These are phyloP conservation scores for Eubasilissa splendida DNA, from an alignment of 2,888 invertebrate genomes.

Conservation along the genomic window DNA sequence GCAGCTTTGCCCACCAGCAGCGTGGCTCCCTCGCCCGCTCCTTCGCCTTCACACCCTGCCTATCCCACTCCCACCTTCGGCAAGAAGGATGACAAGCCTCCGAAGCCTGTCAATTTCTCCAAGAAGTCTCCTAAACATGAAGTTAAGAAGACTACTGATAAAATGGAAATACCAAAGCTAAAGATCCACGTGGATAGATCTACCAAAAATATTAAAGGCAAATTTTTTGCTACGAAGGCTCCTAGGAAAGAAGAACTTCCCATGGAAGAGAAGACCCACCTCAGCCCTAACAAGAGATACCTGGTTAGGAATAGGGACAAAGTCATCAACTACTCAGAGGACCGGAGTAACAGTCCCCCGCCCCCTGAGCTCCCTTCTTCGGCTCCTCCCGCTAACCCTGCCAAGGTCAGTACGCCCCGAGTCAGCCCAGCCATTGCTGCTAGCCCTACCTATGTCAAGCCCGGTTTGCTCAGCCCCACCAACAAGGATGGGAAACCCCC, in stretches of 20 bases:
- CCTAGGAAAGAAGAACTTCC: conserved; percentile 68
- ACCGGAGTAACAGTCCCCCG: conserved; percentile 72
- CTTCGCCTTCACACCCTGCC: conserved; percentile 67
- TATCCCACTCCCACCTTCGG: conserved; percentile 66
- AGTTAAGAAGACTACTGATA: conserved; percentile 62
- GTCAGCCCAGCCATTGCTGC: conserved; percentile 68
- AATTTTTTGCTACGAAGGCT: conserved; percentile 67
- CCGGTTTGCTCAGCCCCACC: conserved; percentile 69
- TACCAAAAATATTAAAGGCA: conserved; percentile 65
- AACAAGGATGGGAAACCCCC: conserved; percentile 78
- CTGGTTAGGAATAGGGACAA: conserved; percentile 74
- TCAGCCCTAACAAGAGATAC: conserved; percentile 70
- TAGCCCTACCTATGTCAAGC: conserved; percentile 66
- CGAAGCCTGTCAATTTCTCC: conserved; percentile 63
- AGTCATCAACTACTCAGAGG: conserved; percentile 78
- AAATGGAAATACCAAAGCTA: conserved; percentile 64
- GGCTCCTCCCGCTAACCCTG: conserved; percentile 60
- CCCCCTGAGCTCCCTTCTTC: conserved; percentile 58
- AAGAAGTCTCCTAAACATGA: conserved; percentile 61
- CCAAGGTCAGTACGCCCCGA: conserved; percentile 68
- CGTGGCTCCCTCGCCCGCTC: conserved; percentile 70
- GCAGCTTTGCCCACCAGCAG: conserved; percentile 68
- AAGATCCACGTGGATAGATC: conserved; percentile 65
- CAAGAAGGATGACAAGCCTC: conserved; percentile 65
- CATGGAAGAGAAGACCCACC: conserved; percentile 65